phyloP scores from a whole-genome alignment of 2,113 vertebrate genomes.

The Thomomys bottae region DNA sequence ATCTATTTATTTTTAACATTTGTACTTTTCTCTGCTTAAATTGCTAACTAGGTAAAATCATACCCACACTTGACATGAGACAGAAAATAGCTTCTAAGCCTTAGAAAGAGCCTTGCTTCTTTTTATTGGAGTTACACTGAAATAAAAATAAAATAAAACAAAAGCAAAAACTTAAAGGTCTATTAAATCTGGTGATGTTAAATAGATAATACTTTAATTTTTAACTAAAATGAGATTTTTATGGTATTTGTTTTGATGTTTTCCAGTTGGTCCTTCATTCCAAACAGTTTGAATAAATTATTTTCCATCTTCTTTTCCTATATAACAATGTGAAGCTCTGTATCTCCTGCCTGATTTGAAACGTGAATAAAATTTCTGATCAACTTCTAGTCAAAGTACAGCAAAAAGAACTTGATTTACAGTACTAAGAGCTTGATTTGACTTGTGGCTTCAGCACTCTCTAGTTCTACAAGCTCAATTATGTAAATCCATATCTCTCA shows the following conservation, averaged over 20 bases:
- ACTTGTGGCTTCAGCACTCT: neutral
- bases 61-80: neutral
- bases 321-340: neutral
- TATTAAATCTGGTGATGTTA: neutral
- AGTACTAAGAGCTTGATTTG: neutral
- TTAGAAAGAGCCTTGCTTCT: neutral
- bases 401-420: neutral
- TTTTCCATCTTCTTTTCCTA: conserved; percentile 6
- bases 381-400: neutral
- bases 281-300: conserved; percentile 6
- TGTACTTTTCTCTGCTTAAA: neutral
- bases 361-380: conserved; percentile 24
- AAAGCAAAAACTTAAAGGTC: neutral
- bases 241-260: neutral
- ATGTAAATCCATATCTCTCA: conserved; percentile 20
- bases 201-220: neutral
- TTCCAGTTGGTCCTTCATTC: neutral
- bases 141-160: neutral
- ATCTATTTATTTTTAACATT: neutral
- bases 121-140: neutral
- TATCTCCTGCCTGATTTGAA: neutral
- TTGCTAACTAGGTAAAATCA: neutral
- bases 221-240: conserved; percentile 12
- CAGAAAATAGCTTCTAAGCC: neutral
- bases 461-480: neutral